Percentiles rank a stretch among this genome's conserved stretches.
These are phyloP conservation scores for Tympanoctomys barrerae DNA, from an alignment of 2,797 vertebrate species.

Conservation along the genomic window DNA sequence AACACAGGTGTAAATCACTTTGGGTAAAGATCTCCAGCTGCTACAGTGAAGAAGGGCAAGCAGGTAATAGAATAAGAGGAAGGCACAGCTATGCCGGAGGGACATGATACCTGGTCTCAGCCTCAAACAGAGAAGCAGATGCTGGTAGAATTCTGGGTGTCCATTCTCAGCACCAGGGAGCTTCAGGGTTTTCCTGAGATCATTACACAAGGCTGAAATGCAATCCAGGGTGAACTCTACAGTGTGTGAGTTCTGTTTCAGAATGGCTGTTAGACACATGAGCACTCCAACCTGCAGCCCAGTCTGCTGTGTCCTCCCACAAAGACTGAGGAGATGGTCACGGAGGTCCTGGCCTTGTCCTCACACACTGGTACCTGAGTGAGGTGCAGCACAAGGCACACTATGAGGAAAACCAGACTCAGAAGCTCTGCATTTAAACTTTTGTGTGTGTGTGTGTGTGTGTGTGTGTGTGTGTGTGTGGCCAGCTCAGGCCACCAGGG, in stretches of 20 bases:
- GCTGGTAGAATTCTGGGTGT: not conserved
- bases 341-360: not conserved
- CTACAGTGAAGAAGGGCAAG: conserved; percentile 48
- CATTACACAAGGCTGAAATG: not conserved
- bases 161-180: not conserved
- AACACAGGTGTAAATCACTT: conserved; percentile 84
- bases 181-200: not conserved
- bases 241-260: not conserved
- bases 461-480: too few relatives aligned
- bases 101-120: not conserved
- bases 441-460: too few relatives aligned
- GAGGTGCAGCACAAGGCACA: not conserved
- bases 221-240: not conserved
- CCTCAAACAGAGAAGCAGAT: not conserved
- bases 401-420: conserved; percentile 52
- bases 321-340: fast-evolving
- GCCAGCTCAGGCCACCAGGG: too few relatives aligned
- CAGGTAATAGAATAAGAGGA: conserved; percentile 66
- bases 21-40: conserved; percentile 33
- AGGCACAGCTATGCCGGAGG: not conserved
- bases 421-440: conserved; percentile 23
- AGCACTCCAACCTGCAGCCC: not conserved
- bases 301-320: fast-evolving
- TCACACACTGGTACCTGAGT: not conserved
- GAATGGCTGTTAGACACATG: not conserved